Evolutionary conservation across 2,113 vertebrate genomes (phyloP), one percentile per base, ranked within the genome.

Genomic region (Grammomys surdaster): DNA sequence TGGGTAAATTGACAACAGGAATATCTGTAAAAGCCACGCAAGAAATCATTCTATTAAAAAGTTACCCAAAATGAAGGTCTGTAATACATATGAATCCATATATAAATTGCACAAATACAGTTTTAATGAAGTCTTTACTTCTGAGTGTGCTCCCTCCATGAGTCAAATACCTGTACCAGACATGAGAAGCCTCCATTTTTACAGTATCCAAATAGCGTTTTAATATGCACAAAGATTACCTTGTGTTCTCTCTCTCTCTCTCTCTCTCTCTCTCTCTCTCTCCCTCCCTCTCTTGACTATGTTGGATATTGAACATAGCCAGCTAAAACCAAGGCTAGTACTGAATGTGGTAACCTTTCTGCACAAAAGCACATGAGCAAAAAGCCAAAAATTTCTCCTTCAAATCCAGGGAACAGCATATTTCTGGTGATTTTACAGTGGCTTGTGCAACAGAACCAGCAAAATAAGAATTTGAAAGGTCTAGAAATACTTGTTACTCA

Each of bases 141-240:
- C 54, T 40, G 20, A 58, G 1, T 22, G 5, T 82, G 36, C 10
- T n/a, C 36, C 36, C 20, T 82, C 51, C 5, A n/a, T 24, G 33
- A 82, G 20, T 36, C 54, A 82, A 82, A 58, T 20, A 58, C 51
- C 10, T 24, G 33, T 58, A 24, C 5, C 10, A n/a, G 33, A 24
- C 36, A n/a, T 58, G 33, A 58, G 51, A 58, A 58, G 17, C 20
- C n/a, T 26, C 0, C 1, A 40, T 60, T n/a, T 60, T 84, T 60
- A 60, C 95, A 95, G 56, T 82, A 95, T 91, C 51, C 84, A 31
- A 63, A 96, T 81, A 20, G 58, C 60, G n/a, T 88, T 95, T 95
- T 63, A 8, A 81, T 36, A 95, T 93, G 46, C 20, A 60, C 16
- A 48, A 3, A 97, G 33, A 90, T 97, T 90, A 20, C 40, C 3